A percentile compares a stretch with the other conserved stretches of the same genome.
Evolutionary conservation across 2,888 invertebrate species (phyloP).

Genomic region (Cephus spinipes): DNA sequence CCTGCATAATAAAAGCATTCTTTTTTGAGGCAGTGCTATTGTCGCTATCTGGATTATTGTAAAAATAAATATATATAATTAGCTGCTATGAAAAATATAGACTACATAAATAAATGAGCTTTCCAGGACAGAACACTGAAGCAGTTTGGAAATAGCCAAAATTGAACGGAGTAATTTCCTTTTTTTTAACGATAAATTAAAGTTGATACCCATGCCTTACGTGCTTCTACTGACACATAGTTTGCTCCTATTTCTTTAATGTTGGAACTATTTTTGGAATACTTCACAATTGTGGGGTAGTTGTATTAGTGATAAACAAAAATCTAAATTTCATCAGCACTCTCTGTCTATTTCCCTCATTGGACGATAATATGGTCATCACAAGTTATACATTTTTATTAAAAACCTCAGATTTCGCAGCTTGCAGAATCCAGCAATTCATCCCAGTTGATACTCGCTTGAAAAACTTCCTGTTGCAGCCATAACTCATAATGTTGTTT

Average conservation of each 20-base stretch:
- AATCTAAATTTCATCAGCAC: background rate
- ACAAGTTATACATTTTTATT: background rate
- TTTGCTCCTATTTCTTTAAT: background rate
- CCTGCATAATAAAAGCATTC: no score
- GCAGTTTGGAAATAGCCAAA: background rate
- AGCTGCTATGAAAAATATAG: background rate
- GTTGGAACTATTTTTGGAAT: conserved; percentile 29
- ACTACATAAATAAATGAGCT: background rate
- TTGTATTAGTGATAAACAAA: conserved; percentile 32
- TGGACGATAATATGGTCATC: background rate
- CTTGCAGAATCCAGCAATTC: conserved; percentile 63
- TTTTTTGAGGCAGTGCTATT: no score
- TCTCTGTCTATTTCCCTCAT: background rate
- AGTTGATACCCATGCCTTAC: background rate
- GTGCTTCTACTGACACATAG: background rate
- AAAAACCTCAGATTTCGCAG: conserved; percentile 53
- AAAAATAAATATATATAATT: background rate
- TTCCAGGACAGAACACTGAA: background rate
- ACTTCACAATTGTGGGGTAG: conserved; percentile 35
- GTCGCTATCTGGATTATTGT: background rate
- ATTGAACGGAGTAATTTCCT: background rate
- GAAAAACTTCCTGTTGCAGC: conserved; percentile 97
- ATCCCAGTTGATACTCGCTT: conserved; percentile 86
- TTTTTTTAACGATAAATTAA: background rate
- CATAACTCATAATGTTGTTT: conserved; percentile 94